Evolutionary conservation across 1,140 invertebrate genomes (phyloP).

Genomic region (Asobara japonica): DNA sequence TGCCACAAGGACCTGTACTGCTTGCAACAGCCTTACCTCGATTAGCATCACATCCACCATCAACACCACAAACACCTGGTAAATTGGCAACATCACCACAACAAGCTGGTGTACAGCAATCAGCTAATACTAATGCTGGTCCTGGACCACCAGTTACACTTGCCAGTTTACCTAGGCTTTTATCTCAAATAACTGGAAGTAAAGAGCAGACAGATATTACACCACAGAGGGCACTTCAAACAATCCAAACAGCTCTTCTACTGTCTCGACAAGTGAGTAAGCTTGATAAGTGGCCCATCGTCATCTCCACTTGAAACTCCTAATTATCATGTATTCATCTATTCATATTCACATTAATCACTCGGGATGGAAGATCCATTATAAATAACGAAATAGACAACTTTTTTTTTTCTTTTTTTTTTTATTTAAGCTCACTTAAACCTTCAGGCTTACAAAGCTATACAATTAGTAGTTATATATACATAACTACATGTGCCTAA

Average conservation of each 20-base stretch:
- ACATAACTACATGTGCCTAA: no score
- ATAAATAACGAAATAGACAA: background rate
- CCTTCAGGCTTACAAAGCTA: no score
- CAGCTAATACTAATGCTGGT: conserved; percentile 62
- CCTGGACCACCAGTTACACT: conserved; percentile 68
- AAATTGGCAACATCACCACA: conserved; percentile 62
- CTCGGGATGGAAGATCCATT: conserved; percentile 15
- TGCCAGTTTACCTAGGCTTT: conserved; percentile 66
- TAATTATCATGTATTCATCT: no score
- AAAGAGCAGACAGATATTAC: conserved; percentile 67
- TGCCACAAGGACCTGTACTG: conserved; percentile 69
- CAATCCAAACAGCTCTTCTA: conserved; percentile 70
- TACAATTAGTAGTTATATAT: no score
- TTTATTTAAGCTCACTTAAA: no score
- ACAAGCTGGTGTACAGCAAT: conserved; percentile 55
- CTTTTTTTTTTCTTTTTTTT: no score
- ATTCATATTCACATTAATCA: background rate
- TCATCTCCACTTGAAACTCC: no score
- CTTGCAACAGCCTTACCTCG: conserved; percentile 78
- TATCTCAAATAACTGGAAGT: conserved; percentile 68
- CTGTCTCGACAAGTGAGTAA: conserved; percentile 66
- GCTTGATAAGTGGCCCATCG: no score
- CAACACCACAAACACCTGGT: conserved; percentile 59
- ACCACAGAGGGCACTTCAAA: conserved; percentile 71
- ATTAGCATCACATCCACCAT: conserved; percentile 71